phyloP scores from a whole-genome alignment of 1,140 invertebrate species.

The Phocides pigmalion region DNA sequence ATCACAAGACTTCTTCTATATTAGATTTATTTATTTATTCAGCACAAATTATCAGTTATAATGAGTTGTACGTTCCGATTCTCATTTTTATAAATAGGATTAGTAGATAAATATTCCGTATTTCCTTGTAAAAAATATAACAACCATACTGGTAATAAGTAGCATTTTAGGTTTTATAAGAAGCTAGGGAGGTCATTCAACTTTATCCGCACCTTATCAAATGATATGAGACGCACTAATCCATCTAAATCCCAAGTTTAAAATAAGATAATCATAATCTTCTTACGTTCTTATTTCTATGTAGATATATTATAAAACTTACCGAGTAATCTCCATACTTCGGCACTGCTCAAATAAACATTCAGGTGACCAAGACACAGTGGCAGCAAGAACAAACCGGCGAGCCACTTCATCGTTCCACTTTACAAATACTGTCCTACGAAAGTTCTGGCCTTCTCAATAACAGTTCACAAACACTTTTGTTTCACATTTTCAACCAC shows the following conservation, averaged over 20 bases:
- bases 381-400: slow-evolving; percentile 64
- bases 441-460: slow-evolving; percentile 35
- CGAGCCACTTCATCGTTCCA: slow-evolving; percentile 68
- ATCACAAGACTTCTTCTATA: neutral
- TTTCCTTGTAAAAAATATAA: too few relatives aligned
- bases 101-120: too few relatives aligned
- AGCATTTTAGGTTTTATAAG: neutral
- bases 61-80: too few relatives aligned
- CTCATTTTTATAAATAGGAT: too few relatives aligned
- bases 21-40: neutral
- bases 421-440: slow-evolving; percentile 38
- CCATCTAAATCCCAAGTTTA: neutral
- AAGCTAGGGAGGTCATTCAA: neutral
- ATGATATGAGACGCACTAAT: neutral
- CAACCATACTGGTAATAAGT: too few relatives aligned
- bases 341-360: slow-evolving; percentile 77
- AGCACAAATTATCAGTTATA: too few relatives aligned
- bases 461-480: slow-evolving; percentile 64
- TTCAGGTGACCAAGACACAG: slow-evolving; percentile 74
- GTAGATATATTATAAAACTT: slow-evolving; percentile 50
- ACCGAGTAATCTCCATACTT: slow-evolving; percentile 79
- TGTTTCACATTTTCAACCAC: slow-evolving; percentile 80
- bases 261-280: neutral
- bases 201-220: slow-evolving; percentile 1
- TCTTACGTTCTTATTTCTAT: neutral